phyloP scores from a whole-genome alignment of 2,888 invertebrate genomes.

The Sinhomidia bicolor region DNA sequence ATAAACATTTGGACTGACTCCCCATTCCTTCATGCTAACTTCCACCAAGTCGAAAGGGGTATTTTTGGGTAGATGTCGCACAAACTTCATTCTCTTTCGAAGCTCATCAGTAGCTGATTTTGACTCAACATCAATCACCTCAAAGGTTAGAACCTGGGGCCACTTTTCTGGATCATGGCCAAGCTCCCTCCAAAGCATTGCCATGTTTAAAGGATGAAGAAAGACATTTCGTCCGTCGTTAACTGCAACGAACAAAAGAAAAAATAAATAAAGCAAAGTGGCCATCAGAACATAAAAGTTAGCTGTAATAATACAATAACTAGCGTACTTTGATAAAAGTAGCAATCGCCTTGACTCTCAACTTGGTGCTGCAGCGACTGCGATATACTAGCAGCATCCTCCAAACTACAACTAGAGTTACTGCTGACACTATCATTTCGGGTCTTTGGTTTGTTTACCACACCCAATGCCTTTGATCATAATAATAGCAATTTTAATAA shows the following conservation, averaged over 20 bases:
- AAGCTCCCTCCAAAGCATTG: conserved; percentile 93
- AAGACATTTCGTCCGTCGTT: conserved; percentile 96
- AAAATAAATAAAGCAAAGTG: too few relatives aligned
- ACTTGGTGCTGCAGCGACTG: conserved; percentile 16
- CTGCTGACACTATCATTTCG: conserved; percentile 81
- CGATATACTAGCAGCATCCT: too few relatives aligned
- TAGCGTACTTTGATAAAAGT: conserved; percentile 90
- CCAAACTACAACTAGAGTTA: conserved; percentile 75
- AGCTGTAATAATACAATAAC: too few relatives aligned
- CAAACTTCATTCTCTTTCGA: conserved; percentile 88
- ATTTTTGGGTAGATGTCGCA: conserved; percentile 94
- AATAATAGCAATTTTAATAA: too few relatives aligned
- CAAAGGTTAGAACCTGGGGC: conserved; percentile 88
- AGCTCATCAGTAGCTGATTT: conserved; percentile 92
- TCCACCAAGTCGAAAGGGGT: conserved; percentile 96
- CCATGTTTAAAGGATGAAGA: conserved; percentile 93
- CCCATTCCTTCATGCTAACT: conserved; percentile 89
- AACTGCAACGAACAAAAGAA: conserved; percentile 85
- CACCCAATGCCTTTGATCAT: not conserved
- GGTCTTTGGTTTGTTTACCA: conserved; percentile 5
- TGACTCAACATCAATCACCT: conserved; percentile 93
- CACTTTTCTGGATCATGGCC: conserved; percentile 89
- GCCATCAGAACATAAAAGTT: too few relatives aligned
- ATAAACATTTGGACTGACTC: conserved; percentile 87
- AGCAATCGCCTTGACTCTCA: conserved; percentile 85